Evolutionary conservation across 2,888 invertebrate genomes (phyloP), one percentile per base, ranked within the genome.

Genomic region (Danaus chrysippus): DNA sequence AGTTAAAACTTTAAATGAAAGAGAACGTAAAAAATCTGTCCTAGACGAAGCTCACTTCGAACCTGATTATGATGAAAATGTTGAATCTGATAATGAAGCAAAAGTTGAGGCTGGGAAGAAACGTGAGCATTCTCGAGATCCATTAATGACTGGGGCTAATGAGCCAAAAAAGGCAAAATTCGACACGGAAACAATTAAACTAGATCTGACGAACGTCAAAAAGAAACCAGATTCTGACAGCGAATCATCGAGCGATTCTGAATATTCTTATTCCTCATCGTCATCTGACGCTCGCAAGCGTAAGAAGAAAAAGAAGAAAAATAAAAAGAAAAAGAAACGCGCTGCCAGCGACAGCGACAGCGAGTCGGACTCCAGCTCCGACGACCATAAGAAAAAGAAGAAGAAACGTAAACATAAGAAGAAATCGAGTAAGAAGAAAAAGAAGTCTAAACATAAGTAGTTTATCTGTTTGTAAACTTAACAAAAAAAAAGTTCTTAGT

Each of bases 41-140:
- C 82, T 95, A 52, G 95, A 95, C 71, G 95, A 95, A 82, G 93
- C 94, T 0, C 94, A 92, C 74, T 95, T 95, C 75, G 95, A 94
- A 73, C 95, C 95, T 0, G 95, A 95, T 76, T 95, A 95, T 78
- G 95, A 95, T 69, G 93, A 92, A 74, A 88, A 83, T 60, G 81
- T 92, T 15, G 91, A 93, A 70, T 91, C 93, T 6, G 94, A 94
- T 64, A 92, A 89, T 17, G 94, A 94, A 70, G 86, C 88, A 1
- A 94, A 94, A 65, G 92, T 91, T 12, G 93, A 93, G 43, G 73
- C 71, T 43, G 72, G 70, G 12, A 88, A 87, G 70, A 91, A 80
- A 60, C 82, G 88, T 10, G 88, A 88, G 74, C 79, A 81, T 44
- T 86, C 89, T 0, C 70, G 67, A 3, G 69, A 69, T 19, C 42